Evolutionary conservation across 2,113 vertebrate genomes (phyloP).

Genomic region (Gymnarchus niloticus): DNA sequence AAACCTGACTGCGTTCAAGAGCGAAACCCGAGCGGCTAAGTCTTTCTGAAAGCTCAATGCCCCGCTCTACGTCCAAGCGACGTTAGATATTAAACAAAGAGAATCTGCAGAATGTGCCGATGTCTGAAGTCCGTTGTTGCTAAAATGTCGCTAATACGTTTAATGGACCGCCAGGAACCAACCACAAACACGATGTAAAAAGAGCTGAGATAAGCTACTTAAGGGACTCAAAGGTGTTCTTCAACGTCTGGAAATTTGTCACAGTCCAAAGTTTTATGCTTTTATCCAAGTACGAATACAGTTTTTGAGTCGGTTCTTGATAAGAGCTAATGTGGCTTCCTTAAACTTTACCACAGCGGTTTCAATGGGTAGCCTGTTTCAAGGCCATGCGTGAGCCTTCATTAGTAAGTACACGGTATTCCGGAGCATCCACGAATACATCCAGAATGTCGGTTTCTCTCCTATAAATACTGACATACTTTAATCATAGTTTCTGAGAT

Average conservation of each 20-base stretch:
- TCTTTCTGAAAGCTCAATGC: slow-evolving; percentile 24
- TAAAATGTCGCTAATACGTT: background rate
- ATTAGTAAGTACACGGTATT: background rate
- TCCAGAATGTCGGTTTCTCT: background rate
- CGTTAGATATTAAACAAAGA: slow-evolving; percentile 9
- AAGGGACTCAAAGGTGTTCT: background rate
- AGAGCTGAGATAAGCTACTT: background rate
- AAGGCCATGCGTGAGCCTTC: background rate
- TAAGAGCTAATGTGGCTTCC: background rate
- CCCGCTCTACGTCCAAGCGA: background rate
- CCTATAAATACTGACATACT: background rate
- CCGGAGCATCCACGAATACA: background rate
- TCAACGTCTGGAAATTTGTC: background rate
- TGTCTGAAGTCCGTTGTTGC: background rate
- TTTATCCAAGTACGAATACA: background rate
- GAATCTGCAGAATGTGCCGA: background rate
- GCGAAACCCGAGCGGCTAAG: slow-evolving; percentile 36
- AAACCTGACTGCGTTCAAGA: slow-evolving; percentile 49
- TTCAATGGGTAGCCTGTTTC: background rate
- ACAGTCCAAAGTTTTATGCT: background rate
- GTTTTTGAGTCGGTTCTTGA: too few relatives aligned
- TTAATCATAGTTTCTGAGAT: background rate
- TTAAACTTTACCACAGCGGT: background rate
- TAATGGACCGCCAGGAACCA: background rate
- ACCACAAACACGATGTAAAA: background rate